Evolutionary conservation across 2,113 vertebrate species (phyloP), one percentile per base, ranked within the genome.

Genomic region (Tragelaphus buxtoni): DNA sequence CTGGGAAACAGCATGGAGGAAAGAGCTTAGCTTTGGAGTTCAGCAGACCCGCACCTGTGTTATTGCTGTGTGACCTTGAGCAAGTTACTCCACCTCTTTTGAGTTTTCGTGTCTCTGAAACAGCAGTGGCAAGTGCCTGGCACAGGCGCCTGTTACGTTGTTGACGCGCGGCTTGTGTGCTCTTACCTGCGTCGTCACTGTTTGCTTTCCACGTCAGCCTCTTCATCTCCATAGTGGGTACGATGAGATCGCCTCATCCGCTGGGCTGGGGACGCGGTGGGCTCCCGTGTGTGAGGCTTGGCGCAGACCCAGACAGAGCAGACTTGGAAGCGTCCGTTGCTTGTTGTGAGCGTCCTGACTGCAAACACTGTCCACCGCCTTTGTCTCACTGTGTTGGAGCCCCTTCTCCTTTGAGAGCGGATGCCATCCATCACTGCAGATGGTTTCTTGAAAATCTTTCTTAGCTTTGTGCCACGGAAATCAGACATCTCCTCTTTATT

Each of bases 121-220:
- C 5, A 7, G 30, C 14, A 0, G 26, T 5, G 1, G 28, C 1
- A 14, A 63, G 83, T 49, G 56, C 20, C 58, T 24, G 32, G 82
- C 26, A 2, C 22, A 0, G 5, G 17, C 14, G 11, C 45, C 24
- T 60, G 0, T 11, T 8, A 2, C 14, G 86, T 26, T 20, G 0
- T 11, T 72, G 35, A 17, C 0, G 7, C 1, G 0, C 1, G 0
- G 3, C 13, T 1, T 2, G 0, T 9, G 7, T 32, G 0, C 1
- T 18, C 13, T 60, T 9, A 3, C 16, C 53, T 30, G 2, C 2
- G 9, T 61, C 32, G 3, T 24, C 47, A 4, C 56, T 7, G 2
- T 4, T 0, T 24, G 56, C 72, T 85, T 65, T 45, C 32, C 30
- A 2, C 9, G 76, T 79, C 16, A 0, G 45, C 20, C 30, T 22